Percentiles rank a stretch among this genome's conserved stretches.
Evolutionary conservation across 2,797 vertebrate species (phyloP).

Genomic region (Allobates femoralis): DNA sequence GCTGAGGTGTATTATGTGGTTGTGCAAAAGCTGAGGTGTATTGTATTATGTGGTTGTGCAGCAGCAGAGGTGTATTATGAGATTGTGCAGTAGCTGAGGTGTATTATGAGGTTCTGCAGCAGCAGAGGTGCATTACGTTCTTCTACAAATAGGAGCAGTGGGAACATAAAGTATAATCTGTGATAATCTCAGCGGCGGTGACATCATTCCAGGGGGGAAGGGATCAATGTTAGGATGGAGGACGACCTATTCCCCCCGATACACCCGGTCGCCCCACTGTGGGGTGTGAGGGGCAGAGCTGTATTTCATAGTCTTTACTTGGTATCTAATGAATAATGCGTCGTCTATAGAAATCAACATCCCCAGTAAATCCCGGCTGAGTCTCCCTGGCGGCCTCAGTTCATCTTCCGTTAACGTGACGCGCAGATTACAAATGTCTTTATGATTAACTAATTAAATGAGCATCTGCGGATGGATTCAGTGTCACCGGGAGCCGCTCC

Average conservation of each 20-base stretch:
- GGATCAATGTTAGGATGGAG: conserved; percentile 14
- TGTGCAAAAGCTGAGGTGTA: background rate
- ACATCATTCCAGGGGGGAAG: conserved; percentile 50
- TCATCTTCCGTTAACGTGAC: conserved; percentile 18
- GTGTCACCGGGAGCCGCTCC: conserved; percentile 14
- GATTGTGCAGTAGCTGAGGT: background rate
- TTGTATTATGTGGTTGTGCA: background rate
- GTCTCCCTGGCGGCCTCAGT: conserved; percentile 31
- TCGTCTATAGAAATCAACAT: conserved; percentile 1
- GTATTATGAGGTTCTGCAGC: background rate
- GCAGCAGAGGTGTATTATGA: background rate
- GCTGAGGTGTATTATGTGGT: background rate
- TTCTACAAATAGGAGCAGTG: no score
- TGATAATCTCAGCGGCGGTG: conserved; percentile 26
- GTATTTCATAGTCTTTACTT: background rate
- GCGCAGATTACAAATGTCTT: conserved; percentile 59
- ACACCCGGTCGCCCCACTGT: background rate
- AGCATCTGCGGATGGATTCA: conserved; percentile 38
- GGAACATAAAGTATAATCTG: conserved; percentile 30
- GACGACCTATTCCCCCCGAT: background rate
- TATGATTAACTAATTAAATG: conserved; percentile 52
- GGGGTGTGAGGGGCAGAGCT: background rate
- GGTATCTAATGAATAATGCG: background rate
- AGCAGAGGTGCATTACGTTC: background rate
- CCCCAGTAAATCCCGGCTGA: conserved; percentile 27